Conservation (phyloP, 2,797 vertebrate genomes). For the Fringilla coelebs region DNA sequence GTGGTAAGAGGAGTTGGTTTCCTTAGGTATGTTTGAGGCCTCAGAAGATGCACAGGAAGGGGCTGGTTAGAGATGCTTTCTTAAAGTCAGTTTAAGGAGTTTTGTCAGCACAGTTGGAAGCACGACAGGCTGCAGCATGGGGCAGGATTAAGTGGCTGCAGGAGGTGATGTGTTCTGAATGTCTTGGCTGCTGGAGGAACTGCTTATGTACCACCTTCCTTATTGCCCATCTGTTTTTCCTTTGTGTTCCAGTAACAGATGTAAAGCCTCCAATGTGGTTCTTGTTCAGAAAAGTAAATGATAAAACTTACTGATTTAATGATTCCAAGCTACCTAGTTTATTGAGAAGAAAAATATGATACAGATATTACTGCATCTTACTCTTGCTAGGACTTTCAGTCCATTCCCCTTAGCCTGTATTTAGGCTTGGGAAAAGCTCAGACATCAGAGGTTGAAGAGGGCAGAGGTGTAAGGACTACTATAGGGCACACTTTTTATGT, state of each 20-base stretch:
- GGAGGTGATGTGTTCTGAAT: neutral
- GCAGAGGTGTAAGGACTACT: neutral
- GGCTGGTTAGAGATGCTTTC: neutral
- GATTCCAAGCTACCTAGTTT: neutral
- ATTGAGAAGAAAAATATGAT: neutral
- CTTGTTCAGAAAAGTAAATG: neutral
- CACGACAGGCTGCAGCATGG: fast-evolving
- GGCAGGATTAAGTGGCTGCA: neutral
- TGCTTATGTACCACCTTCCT: neutral
- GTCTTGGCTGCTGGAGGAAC: neutral
- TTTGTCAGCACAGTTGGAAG: neutral
- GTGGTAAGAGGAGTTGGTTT: neutral
- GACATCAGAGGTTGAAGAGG: neutral
- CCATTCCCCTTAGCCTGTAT: neutral
- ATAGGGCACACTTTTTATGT: neutral
- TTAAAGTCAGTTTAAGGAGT: neutral
- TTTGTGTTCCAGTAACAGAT: neutral
- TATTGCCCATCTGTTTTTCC: neutral
- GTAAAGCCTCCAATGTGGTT: neutral
- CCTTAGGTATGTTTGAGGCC: neutral
- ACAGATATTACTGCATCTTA: neutral
- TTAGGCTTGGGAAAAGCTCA: neutral
- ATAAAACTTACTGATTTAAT: neutral
- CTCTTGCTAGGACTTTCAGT: neutral
- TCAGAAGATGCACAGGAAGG: neutral